phyloP scores from a whole-genome alignment of 2,113 vertebrate species.

The Rattus norvegicus region GRCr8 NC_086024.1:136174001-136174500 shows the following conservation, averaged over 20 bases:
- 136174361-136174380: fast-evolving
- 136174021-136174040: not conserved
- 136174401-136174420: too few relatives aligned
- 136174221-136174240: slow-evolving; percentile 82
- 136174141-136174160: slow-evolving; percentile 96
- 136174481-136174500: not conserved
- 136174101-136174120: not conserved
- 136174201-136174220: slow-evolving; percentile 95
- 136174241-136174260: not conserved
- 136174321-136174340: fast-evolving
- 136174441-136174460: not conserved
- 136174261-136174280: fast-evolving
- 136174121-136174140: slow-evolving; percentile 87
- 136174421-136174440: not conserved
- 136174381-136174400: not conserved
- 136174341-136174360: not conserved
- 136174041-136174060: not conserved
- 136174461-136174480: too few relatives aligned
- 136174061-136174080: not conserved
- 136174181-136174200: slow-evolving; percentile 99
- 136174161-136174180: slow-evolving; percentile 96
- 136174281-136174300: fast-evolving
- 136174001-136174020: not conserved
- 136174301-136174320: not conserved
- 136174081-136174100: not conserved